Percentiles rank a stretch among this genome's conserved stretches.
Conservation (phyloP, 2,888 invertebrate genomes). For the Lithophane leautieri region DNA sequence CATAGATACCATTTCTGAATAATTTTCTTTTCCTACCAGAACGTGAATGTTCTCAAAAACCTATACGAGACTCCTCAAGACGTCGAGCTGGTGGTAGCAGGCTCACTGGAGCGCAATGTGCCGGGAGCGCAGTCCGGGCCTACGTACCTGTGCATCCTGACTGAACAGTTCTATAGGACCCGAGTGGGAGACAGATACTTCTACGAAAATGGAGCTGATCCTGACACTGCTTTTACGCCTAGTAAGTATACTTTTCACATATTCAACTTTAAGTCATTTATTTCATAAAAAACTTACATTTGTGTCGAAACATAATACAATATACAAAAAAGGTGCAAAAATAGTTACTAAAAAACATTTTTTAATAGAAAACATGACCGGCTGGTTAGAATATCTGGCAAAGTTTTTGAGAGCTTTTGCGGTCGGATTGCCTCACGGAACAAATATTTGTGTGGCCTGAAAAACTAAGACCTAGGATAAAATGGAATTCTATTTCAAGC, state of each 20-base stretch:
- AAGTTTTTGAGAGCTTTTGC: background rate
- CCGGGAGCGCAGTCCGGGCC: conserved; percentile 95
- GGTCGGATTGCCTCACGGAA: background rate
- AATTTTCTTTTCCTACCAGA: conserved; percentile 81
- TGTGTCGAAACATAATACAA: background rate
- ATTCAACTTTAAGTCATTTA: background rate
- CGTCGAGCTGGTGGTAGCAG: conserved; percentile 96
- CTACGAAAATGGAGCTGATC: conserved; percentile 93
- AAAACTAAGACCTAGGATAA: background rate
- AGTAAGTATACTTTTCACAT: conserved; percentile 80
- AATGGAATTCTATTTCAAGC: background rate
- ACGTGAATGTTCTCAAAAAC: conserved; percentile 91
- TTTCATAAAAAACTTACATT: background rate
- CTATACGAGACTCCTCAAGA: conserved; percentile 94
- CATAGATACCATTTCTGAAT: background rate
- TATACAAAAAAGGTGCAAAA: background rate
- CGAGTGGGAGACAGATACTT: conserved; percentile 96
- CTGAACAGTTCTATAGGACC: conserved; percentile 96
- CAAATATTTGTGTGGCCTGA: background rate
- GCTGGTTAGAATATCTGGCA: background rate
- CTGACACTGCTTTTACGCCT: conserved; percentile 91
- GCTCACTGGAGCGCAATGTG: conserved; percentile 94
- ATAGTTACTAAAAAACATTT: background rate
- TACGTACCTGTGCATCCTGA: conserved; percentile 96
- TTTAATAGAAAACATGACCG: background rate